Base-by-base conservation (phyloP, 2,113 vertebrate genomes). In the Siniperca chuatsi region DNA sequence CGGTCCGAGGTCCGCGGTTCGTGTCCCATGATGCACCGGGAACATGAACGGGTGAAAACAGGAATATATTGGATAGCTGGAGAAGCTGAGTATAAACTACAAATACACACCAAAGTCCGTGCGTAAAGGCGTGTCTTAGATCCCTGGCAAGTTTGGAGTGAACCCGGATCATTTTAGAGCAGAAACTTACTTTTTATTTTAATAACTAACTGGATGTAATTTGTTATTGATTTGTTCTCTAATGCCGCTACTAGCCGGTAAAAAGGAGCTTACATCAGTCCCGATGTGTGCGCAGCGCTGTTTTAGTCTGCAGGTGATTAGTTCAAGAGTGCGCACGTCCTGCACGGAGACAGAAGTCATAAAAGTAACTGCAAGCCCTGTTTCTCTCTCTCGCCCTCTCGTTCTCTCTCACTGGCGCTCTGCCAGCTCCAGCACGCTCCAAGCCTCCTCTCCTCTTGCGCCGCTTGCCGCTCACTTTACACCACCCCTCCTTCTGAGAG, bases 341-440 rank as follows among this genome's bases (percentile, higher is more conserved):
- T 12, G 75, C 90, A 89, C 84, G 79, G 78, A 91, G 75, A 84
- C 84, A 80, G 23, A 66, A 77, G 83, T 68, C 90, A 74, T 80
- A 71, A 75, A 88, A 69, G 66, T 20, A 54, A 73, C 68, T 64
- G 66, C 72, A 1, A 33, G 57, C 50, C 23, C 74, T 4, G 68
- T 20, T 20, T 42, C 76, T 40, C 40, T 35, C 50, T 21, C 75
- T 18, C 60, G 4, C 16, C 25, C 75, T 16, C 81, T 11, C 58
- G 18, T 8, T 11, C 87, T 84, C 77, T 55, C 70, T 35, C 21
- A 1, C 8, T 90, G 93, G 93, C 90, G 42, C 82, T 1, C 42
- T 7, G 84, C 93, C 93, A 94, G 87, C 79, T 74, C 46, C 80
- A 92, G 93, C 93, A 93, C 93, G 92, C 92, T 92, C 92, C 93